phyloP scores from a whole-genome alignment of 2,113 vertebrate species.

The Meles meles region DNA sequence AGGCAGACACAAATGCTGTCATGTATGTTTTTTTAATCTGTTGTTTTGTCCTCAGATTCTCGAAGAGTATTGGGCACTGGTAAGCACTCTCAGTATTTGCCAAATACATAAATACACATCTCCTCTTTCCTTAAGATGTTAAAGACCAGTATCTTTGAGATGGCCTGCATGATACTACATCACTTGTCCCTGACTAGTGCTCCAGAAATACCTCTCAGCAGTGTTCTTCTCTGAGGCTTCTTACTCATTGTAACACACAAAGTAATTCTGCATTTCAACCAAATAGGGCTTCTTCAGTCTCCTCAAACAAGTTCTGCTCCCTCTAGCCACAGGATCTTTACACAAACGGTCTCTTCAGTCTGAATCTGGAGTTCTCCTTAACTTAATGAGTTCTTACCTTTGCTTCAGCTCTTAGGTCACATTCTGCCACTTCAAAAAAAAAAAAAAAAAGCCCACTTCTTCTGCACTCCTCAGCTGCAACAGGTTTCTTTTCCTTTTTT shows the following conservation, averaged over 20 bases:
- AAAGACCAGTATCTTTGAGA: background rate
- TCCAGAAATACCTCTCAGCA: background rate
- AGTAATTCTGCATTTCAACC: background rate
- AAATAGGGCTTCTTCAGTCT: background rate
- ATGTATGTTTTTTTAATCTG: background rate
- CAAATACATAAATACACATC: background rate
- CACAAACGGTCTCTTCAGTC: background rate
- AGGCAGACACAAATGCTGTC: background rate
- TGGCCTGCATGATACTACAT: background rate
- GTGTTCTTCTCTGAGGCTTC: background rate
- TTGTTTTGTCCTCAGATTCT: background rate
- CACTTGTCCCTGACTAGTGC: background rate
- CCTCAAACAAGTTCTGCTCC: background rate
- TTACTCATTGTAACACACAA: background rate
- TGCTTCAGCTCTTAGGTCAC: background rate
- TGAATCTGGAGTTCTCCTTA: background rate
- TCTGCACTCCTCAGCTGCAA: background rate
- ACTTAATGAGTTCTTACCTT: background rate
- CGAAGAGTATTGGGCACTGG: background rate
- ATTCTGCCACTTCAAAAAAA: background rate
- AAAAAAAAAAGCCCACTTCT: background rate
- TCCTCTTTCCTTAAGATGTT: background rate
- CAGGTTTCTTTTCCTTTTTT: background rate
- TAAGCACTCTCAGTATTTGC: background rate
- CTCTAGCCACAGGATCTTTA: background rate